Conservation (phyloP, 2,113 vertebrate genomes). For the Dascyllus trimaculatus region DNA sequence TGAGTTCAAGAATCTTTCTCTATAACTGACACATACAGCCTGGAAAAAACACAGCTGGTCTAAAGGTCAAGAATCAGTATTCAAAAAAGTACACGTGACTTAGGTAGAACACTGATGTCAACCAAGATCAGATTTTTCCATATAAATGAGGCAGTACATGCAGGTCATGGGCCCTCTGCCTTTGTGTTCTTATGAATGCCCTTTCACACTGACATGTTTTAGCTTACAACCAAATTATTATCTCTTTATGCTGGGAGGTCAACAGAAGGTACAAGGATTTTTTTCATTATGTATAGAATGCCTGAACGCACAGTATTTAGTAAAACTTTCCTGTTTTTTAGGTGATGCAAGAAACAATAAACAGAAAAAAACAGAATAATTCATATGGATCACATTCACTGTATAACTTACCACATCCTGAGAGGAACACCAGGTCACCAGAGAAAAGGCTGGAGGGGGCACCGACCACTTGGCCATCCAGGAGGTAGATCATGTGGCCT, state of each 20-base stretch:
- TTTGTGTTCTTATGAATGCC: not conserved
- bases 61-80: no score
- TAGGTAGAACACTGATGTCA: not conserved
- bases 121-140: not conserved
- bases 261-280: not conserved
- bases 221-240: not conserved
- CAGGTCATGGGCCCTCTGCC: not conserved
- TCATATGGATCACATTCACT: not conserved
- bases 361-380: not conserved
- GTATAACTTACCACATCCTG: constrained; percentile 91
- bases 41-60: no score
- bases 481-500: constrained; percentile 95
- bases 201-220: not conserved
- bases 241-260: not conserved
- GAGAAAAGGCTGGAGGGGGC: constrained; percentile 94
- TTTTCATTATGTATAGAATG: not conserved
- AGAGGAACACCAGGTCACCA: constrained; percentile 96
- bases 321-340: no score
- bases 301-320: not conserved
- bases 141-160: not conserved
- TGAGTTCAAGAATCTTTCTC: no score
- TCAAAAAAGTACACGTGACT: no score
- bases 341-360: not conserved
- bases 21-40: no score
- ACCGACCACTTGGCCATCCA: constrained; percentile 87